phyloP scores from a whole-genome alignment of 2,113 vertebrate genomes.

The Balaenoptera acutorostrata region DNA sequence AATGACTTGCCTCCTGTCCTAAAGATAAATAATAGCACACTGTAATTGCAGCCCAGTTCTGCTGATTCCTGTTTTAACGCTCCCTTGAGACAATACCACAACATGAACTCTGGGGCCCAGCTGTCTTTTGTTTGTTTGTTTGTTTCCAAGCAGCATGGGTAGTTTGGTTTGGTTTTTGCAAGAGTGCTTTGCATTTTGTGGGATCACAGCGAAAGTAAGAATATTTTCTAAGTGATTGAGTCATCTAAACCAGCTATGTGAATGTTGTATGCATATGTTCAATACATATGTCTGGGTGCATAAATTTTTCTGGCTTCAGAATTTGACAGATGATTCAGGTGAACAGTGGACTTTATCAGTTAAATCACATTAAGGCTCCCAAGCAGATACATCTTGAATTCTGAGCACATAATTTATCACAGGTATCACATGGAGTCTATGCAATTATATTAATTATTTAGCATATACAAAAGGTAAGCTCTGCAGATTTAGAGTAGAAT shows the following conservation, averaged over 20 bases:
- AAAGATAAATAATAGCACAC: background rate
- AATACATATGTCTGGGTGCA: background rate
- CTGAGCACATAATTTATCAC: conserved; percentile 63
- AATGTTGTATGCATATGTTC: background rate
- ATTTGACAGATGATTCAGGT: conserved; percentile 72
- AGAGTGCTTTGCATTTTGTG: background rate
- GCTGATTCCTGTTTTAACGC: background rate
- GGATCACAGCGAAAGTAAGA: background rate
- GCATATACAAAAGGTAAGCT: conserved; percentile 51
- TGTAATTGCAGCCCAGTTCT: background rate
- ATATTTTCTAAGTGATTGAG: background rate
- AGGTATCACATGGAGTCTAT: conserved; percentile 50
- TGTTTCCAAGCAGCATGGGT: background rate
- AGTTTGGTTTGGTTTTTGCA: conserved; percentile 29
- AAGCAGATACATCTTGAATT: conserved; percentile 51
- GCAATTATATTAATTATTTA: conserved; percentile 72
- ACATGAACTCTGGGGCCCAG: background rate
- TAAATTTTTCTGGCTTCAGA: conserved; percentile 69
- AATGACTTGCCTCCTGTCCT: background rate
- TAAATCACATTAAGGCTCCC: conserved; percentile 67
- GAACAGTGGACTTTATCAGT: conserved; percentile 66
- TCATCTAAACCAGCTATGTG: background rate
- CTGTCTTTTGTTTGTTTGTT: background rate
- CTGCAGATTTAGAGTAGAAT: conserved; percentile 50
- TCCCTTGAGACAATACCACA: background rate